These are phyloP conservation scores for Hirudo medicinalis DNA, from an alignment of 1,140 invertebrate species.

Conservation along the genomic window DNA sequence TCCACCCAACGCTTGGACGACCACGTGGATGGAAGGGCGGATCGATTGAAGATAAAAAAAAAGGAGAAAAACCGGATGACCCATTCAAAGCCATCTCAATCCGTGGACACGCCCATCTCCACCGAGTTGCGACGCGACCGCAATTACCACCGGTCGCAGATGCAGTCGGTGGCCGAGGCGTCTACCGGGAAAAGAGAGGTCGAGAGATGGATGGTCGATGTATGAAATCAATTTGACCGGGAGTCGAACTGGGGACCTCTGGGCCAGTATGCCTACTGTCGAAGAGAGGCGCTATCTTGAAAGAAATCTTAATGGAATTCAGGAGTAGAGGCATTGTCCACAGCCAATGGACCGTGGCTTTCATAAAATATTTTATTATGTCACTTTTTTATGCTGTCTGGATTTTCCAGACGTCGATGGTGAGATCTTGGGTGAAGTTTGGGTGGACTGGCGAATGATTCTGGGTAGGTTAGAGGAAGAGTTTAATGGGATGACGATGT, in stretches of 20 bases:
- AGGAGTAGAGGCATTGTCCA: neutral
- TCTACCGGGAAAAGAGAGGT: neutral
- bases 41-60: conserved; percentile 16
- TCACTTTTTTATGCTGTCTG: too few relatives aligned
- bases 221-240: conserved; percentile 13
- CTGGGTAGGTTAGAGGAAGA: too few relatives aligned
- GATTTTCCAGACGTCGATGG: too few relatives aligned
- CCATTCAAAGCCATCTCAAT: neutral
- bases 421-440: too few relatives aligned
- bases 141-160: neutral
- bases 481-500: too few relatives aligned
- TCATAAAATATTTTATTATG: too few relatives aligned
- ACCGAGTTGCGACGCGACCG: neutral
- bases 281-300: conserved; percentile 4
- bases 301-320: conserved; percentile 13
- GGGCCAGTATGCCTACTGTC: conserved; percentile 12
- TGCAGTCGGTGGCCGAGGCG: neutral
- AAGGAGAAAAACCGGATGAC: neutral
- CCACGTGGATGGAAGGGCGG: conserved; percentile 11
- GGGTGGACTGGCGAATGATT: too few relatives aligned
- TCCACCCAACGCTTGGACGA: neutral
- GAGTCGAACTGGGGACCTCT: conserved; percentile 6
- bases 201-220: neutral
- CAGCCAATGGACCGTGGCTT: too few relatives aligned
- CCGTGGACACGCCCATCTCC: neutral